These are phyloP conservation scores for Yponomeuta plumbellus DNA, from an alignment of 2,888 invertebrate genomes.

Conservation along the genomic window DNA sequence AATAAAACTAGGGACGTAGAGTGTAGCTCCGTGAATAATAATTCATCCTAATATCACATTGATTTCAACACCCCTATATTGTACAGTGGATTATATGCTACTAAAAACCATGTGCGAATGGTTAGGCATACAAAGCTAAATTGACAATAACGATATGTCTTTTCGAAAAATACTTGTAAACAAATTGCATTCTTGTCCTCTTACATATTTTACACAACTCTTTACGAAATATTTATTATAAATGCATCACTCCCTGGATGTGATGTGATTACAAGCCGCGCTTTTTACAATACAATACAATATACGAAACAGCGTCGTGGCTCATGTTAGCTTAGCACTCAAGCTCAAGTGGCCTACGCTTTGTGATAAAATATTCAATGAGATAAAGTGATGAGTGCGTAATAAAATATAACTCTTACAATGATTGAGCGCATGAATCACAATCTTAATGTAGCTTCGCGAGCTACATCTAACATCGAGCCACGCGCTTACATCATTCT, in stretches of 20 bases:
- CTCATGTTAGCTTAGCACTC: not conserved
- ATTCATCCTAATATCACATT: slow-evolving; percentile 67
- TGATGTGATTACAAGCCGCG: not conserved
- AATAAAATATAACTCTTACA: not conserved
- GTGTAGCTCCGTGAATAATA: slow-evolving; percentile 35
- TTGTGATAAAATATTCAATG: not conserved
- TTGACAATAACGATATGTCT: slow-evolving; percentile 56
- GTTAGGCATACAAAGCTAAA: slow-evolving; percentile 45
- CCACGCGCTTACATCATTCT: not conserved
- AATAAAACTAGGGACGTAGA: slow-evolving; percentile 21
- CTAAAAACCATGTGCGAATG: slow-evolving; percentile 25
- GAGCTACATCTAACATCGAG: not conserved
- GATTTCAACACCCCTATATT: slow-evolving; percentile 55
- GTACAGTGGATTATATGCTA: slow-evolving; percentile 34
- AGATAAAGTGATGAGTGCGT: not conserved
- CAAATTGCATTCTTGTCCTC: not conserved
- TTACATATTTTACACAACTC: not conserved
- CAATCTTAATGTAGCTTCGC: not conserved
- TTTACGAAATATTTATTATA: not conserved
- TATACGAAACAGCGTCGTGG: not conserved
- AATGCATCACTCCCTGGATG: slow-evolving; percentile 1
- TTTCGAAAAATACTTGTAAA: slow-evolving; percentile 37
- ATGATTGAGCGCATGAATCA: not conserved
- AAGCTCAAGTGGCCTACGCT: not conserved
- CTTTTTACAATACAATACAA: not conserved